Evolutionary conservation across 2,888 invertebrate species (phyloP).

Genomic region (Synanthedon formicaeformis): DNA sequence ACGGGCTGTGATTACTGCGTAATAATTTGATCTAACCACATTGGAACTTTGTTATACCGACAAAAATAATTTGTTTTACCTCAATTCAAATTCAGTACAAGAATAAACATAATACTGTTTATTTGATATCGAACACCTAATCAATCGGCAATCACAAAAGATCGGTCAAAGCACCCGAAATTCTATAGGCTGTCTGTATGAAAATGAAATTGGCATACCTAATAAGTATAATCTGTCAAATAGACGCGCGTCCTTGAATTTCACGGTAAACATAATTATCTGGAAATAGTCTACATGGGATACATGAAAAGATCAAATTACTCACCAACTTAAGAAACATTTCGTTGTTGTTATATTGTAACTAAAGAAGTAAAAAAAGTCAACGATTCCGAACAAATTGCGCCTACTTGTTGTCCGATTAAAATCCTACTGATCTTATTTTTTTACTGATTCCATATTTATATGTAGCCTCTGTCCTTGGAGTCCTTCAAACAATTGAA

Average conservation of each 20-base stretch:
- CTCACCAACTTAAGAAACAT: conserved; percentile 62
- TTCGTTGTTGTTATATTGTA: conserved; percentile 14
- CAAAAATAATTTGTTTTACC: too few species aligned
- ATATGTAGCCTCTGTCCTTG: conserved; percentile 54
- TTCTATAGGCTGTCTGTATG: too few species aligned
- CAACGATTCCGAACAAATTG: conserved; percentile 6
- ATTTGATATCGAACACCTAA: too few species aligned
- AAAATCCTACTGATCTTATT: conserved; percentile 34
- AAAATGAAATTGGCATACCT: too few species aligned
- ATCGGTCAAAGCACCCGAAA: too few species aligned
- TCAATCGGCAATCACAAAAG: too few species aligned
- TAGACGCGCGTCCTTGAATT: not conserved
- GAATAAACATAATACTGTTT: too few species aligned
- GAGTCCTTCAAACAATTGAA: conserved; percentile 43
- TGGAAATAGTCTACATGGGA: not conserved
- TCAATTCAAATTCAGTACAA: too few species aligned
- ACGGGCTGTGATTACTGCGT: too few species aligned
- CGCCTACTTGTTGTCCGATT: conserved; percentile 18
- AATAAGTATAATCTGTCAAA: too few species aligned
- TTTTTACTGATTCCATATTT: conserved; percentile 41
- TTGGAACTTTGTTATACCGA: too few species aligned
- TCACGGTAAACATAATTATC: not conserved
- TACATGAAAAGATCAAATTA: not conserved
- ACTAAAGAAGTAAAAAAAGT: conserved; percentile 4
- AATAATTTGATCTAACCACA: too few species aligned